These are phyloP conservation scores for Diachasma alloeum DNA, from an alignment of 1,140 invertebrate species.

Conservation along the genomic window DNA sequence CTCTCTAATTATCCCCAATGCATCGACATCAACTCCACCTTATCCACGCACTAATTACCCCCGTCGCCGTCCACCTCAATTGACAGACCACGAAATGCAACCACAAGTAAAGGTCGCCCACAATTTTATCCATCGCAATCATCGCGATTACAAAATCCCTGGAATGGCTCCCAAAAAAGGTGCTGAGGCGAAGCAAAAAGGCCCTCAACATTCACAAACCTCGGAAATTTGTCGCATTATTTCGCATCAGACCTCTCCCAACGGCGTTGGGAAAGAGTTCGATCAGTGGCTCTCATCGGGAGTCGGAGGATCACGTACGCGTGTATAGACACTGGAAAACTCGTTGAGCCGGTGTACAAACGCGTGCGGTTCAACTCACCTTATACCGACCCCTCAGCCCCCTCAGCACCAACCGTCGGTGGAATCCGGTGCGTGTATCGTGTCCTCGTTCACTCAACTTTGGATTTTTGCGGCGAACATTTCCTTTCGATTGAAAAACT, in stretches of 20 bases:
- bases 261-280: background rate
- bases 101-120: background rate
- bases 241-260: too few species aligned
- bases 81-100: background rate
- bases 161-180: background rate
- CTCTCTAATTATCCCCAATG: background rate
- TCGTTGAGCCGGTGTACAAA: constrained; percentile 1
- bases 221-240: too few species aligned
- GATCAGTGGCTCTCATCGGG: background rate
- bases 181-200: background rate
- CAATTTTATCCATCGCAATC: background rate
- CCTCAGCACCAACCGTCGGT: background rate
- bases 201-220: too few species aligned
- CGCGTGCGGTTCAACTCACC: background rate
- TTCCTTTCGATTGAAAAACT: background rate
- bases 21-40: background rate
- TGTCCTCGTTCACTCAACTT: background rate
- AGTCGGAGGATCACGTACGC: background rate
- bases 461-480: background rate
- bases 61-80: background rate
- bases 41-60: too few species aligned
- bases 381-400: background rate
- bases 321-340: background rate
- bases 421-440: background rate
- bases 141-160: background rate